These are phyloP conservation scores for Sinopyrophorus schimmeli DNA, from an alignment of 2,888 invertebrate species.

Conservation along the genomic window DNA sequence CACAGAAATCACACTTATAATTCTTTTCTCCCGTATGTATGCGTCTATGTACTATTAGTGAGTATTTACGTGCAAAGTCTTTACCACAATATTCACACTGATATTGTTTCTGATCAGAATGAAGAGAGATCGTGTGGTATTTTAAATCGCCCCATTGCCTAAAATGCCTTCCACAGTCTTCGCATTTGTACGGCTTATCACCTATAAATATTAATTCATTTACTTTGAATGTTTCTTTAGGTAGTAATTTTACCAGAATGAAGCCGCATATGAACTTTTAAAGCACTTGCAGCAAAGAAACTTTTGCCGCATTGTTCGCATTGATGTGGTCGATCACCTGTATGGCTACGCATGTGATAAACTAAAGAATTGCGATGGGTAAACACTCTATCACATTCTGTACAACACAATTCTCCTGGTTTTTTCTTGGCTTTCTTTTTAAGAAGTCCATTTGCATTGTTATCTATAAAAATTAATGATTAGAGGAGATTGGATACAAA, in stretches of 20 bases:
- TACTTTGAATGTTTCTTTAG: too few relatives aligned
- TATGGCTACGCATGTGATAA: constrained; percentile 81
- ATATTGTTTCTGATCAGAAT: constrained; percentile 78
- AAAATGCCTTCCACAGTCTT: constrained; percentile 76
- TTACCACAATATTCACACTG: constrained; percentile 90
- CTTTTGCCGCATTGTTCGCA: constrained; percentile 81
- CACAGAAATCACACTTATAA: constrained; percentile 83
- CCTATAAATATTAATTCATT: constrained; percentile 54
- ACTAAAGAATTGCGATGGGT: constrained; percentile 81
- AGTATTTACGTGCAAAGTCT: constrained; percentile 86
- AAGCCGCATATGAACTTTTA: constrained; percentile 79
- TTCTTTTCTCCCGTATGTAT: constrained; percentile 88
- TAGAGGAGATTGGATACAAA: not conserved
- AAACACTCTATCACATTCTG: constrained; percentile 74
- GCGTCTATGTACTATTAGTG: constrained; percentile 79
- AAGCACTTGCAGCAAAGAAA: constrained; percentile 79
- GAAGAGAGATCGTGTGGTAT: constrained; percentile 82
- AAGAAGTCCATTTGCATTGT: constrained; percentile 7
- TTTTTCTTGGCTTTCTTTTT: constrained; percentile 51
- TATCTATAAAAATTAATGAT: constrained; percentile 8
- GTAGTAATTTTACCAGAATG: constrained; percentile 70
- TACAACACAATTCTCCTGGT: constrained; percentile 59
- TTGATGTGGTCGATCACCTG: constrained; percentile 74
- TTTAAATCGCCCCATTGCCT: constrained; percentile 88
- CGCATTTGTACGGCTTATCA: constrained; percentile 83